A percentile compares a stretch with the other conserved stretches of the same genome.
phyloP scores from a whole-genome alignment of 2,113 vertebrate species.

The Ramphastos sulfuratus region DNA sequence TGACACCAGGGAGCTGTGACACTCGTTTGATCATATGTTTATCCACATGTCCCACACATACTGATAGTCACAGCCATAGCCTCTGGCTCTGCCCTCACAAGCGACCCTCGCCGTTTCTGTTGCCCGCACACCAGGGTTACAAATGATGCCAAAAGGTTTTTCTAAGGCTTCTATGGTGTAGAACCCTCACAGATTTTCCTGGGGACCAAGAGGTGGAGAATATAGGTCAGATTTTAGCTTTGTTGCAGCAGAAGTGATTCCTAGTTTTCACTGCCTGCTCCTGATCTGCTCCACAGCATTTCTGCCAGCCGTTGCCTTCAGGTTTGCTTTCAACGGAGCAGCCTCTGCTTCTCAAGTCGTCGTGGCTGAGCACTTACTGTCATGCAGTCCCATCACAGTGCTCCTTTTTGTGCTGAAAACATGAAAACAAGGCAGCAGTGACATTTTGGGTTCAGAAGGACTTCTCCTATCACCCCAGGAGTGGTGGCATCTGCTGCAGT shows the following conservation, averaged over 20 bases:
- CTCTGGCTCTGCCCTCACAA: slow-evolving; percentile 17
- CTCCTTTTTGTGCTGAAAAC: not conserved
- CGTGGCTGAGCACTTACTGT: not conserved
- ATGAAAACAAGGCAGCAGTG: not conserved
- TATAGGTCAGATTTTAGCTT: not conserved
- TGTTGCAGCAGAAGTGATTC: not conserved
- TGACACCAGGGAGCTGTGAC: slow-evolving; percentile 18
- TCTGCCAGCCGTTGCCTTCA: not conserved
- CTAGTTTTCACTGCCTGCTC: not conserved
- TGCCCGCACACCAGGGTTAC: not conserved
- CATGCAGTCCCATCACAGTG: accelerated
- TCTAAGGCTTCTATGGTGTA: not conserved
- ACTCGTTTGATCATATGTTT: slow-evolving; percentile 41
- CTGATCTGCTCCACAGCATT: not conserved
- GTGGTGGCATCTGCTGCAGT: accelerated
- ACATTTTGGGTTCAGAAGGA: not conserved
- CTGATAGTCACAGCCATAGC: not conserved
- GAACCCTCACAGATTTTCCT: not conserved
- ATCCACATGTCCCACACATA: not conserved
- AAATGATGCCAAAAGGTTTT: not conserved
- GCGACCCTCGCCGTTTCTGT: not conserved
- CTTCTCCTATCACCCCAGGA: not conserved
- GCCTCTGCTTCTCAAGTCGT: not conserved
- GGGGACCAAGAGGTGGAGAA: not conserved
- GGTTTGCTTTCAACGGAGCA: not conserved